A percentile compares a stretch with the other conserved stretches of the same genome.
Conservation (phyloP, 1,140 invertebrate genomes). For the Temnothorax nylanderi region DNA sequence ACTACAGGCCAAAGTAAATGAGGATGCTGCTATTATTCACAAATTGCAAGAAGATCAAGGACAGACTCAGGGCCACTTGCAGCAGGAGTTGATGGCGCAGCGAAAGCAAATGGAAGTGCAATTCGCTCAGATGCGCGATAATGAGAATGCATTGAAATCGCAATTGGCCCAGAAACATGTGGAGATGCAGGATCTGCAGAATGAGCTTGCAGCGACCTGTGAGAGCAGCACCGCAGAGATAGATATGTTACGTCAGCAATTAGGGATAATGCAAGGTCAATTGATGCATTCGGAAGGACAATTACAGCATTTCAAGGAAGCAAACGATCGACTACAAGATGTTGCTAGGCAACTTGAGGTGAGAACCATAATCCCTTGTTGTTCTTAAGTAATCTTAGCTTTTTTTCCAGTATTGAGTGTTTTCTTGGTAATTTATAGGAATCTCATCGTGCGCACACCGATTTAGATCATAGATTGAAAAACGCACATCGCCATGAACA, state of each 20-base stretch:
- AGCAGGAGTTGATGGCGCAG: conserved; percentile 85
- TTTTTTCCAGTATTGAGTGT: conserved; percentile 12
- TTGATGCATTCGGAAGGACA: conserved; percentile 81
- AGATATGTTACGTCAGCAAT: conserved; percentile 83
- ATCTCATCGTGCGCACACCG: conserved; percentile 84
- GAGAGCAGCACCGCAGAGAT: conserved; percentile 83
- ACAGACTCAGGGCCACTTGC: conserved; percentile 84
- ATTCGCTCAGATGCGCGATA: conserved; percentile 84
- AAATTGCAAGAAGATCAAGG: conserved; percentile 87
- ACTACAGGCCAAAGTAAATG: conserved; percentile 87
- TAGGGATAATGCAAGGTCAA: conserved; percentile 84
- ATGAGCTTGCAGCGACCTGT: conserved; percentile 85
- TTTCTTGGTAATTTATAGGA: conserved; percentile 81
- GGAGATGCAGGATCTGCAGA: conserved; percentile 85
- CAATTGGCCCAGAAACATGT: conserved; percentile 85
- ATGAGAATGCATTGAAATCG: conserved; percentile 84
- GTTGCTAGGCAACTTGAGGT: conserved; percentile 87
- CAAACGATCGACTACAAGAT: conserved; percentile 82
- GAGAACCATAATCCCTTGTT: conserved; percentile 17
- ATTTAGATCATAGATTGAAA: conserved; percentile 86
- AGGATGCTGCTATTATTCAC: conserved; percentile 86
- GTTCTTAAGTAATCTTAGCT: conserved; percentile 16
- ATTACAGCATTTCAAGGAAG: conserved; percentile 81
- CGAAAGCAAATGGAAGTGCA: conserved; percentile 86
- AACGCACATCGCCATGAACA: conserved; percentile 82